phyloP scores from a whole-genome alignment of 2,797 vertebrate species.

The Diglossa cyanea region DNA sequence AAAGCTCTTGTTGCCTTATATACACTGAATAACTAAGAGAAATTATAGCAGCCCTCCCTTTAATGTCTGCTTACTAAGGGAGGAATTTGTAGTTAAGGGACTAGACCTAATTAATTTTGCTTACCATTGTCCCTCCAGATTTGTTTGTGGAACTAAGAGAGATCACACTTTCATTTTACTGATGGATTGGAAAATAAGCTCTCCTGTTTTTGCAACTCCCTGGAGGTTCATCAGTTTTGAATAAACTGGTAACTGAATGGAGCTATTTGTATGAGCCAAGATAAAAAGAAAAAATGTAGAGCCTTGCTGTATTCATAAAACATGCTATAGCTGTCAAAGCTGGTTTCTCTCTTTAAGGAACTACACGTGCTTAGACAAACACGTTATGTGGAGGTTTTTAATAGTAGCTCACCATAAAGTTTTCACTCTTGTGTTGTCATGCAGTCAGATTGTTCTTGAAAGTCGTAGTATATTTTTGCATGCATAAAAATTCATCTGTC shows the following conservation, averaged over 20 bases:
- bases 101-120: slow-evolving; percentile 1
- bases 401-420: neutral
- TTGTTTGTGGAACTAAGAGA: neutral
- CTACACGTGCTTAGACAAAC: neutral
- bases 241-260: slow-evolving; percentile 19
- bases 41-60: neutral
- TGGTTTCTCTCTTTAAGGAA: neutral
- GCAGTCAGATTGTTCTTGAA: neutral
- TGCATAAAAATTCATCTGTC: neutral
- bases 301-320: neutral
- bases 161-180: neutral
- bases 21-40: neutral
- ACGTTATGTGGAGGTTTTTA: neutral
- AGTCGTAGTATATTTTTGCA: neutral
- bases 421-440: neutral
- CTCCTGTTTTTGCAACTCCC: neutral
- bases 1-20: neutral
- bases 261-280: slow-evolving; percentile 6
- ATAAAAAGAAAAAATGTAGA: neutral
- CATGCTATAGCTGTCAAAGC: neutral
- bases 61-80: neutral
- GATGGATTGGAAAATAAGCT: slow-evolving; percentile 37
- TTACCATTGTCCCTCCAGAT: neutral
- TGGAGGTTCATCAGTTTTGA: slow-evolving; percentile 23
- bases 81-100: neutral